phyloP scores from a whole-genome alignment of 1,140 invertebrate species.

The Pogonomyrmex californicus region DNA sequence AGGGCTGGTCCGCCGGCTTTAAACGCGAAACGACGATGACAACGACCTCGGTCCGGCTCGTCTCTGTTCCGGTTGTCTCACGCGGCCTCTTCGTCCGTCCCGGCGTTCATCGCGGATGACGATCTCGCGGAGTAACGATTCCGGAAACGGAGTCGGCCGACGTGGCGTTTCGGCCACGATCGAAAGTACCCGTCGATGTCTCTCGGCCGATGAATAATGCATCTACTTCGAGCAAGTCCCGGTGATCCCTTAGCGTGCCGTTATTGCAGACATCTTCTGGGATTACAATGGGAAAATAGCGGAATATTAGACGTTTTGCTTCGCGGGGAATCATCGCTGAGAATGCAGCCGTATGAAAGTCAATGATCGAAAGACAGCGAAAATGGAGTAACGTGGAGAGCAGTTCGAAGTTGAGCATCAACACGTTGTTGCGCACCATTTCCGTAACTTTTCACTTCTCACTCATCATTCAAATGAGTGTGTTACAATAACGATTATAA shows the following conservation, averaged over 20 bases:
- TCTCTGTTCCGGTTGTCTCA: conserved; percentile 66
- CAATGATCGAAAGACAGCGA: conserved; percentile 19
- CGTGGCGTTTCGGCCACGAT: conserved; percentile 65
- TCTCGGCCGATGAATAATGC: conserved; percentile 69
- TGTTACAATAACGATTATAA: background rate
- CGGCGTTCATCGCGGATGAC: conserved; percentile 66
- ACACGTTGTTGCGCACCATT: background rate
- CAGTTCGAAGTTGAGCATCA: background rate
- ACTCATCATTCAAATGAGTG: background rate
- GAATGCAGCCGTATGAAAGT: conserved; percentile 27
- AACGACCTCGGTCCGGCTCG: conserved; percentile 33
- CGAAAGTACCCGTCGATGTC: conserved; percentile 23
- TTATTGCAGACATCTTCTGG: conserved; percentile 56
- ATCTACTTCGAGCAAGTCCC: conserved; percentile 48
- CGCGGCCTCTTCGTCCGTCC: conserved; percentile 43
- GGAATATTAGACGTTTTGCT: conserved; percentile 49
- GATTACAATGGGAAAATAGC: conserved; percentile 60
- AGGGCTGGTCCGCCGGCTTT: conserved; percentile 63
- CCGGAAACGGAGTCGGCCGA: conserved; percentile 55
- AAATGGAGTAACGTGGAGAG: background rate
- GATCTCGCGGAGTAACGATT: conserved; percentile 66
- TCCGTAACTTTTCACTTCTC: background rate
- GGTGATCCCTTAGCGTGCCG: conserved; percentile 49
- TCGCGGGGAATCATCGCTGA: conserved; percentile 1
- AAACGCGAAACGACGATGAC: conserved; percentile 71